These are phyloP conservation scores for Gasterosteus aculeatus DNA, from an alignment of 2,113 vertebrate species.

Conservation along the genomic window DNA sequence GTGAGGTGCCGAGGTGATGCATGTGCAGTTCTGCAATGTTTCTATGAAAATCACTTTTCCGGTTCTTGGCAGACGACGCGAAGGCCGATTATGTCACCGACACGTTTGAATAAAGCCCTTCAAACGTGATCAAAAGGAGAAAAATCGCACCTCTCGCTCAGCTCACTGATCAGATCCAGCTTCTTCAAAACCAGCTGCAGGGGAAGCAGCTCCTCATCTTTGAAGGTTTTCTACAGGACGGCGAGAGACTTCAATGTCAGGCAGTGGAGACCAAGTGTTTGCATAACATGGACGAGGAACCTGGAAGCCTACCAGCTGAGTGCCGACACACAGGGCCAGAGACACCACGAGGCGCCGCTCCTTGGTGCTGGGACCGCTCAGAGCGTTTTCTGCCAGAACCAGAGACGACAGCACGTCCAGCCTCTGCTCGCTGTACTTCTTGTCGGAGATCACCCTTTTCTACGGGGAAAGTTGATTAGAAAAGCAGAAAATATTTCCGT, in stretches of 20 bases:
- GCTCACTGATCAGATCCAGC: slow-evolving; percentile 95
- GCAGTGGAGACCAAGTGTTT: rapidly evolving
- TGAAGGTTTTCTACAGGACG: slow-evolving; percentile 91
- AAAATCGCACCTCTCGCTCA: slow-evolving; percentile 84
- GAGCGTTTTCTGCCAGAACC: slow-evolving; percentile 93
- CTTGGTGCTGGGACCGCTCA: slow-evolving; percentile 94
- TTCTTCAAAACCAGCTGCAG: slow-evolving; percentile 96
- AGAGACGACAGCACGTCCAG: slow-evolving; percentile 96
- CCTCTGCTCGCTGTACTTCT: slow-evolving; percentile 97
- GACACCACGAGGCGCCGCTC: slow-evolving; percentile 92
- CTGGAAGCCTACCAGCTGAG: slow-evolving; percentile 88
- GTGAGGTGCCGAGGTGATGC: not conserved
- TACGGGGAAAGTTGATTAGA: slow-evolving; percentile 54
- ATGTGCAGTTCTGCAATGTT: not conserved
- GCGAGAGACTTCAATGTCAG: not conserved
- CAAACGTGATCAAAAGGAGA: rapidly evolving
- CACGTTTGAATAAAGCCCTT: not conserved
- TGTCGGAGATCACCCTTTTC: slow-evolving; percentile 99
- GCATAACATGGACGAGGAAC: not conserved
- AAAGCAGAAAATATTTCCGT: not conserved
- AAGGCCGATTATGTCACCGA: not conserved
- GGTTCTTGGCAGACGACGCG: not conserved
- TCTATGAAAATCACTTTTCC: not conserved
- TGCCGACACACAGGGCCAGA: slow-evolving; percentile 94
- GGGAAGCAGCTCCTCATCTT: slow-evolving; percentile 93